These are phyloP conservation scores for Calypte anna DNA, from an alignment of 2,113 vertebrate genomes.

Conservation along the genomic window DNA sequence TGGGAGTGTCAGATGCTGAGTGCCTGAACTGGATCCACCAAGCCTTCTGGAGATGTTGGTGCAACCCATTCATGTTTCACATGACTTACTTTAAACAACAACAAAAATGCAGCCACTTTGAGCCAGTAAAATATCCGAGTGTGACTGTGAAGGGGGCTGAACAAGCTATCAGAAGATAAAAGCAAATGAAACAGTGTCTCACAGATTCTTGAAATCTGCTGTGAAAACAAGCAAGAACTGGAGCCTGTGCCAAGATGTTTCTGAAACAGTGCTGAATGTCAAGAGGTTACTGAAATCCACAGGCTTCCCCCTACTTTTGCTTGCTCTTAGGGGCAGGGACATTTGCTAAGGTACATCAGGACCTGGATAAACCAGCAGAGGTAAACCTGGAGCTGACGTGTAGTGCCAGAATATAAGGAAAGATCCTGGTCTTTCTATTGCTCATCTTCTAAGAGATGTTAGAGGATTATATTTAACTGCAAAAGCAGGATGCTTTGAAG, in stretches of 20 bases:
- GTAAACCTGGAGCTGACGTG: not conserved
- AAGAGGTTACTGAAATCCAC: not conserved
- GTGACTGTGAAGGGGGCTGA: conserved; percentile 11
- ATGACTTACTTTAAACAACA: not conserved
- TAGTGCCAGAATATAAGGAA: not conserved
- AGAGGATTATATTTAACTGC: not conserved
- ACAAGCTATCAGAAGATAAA: conserved; percentile 41
- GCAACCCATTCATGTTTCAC: not conserved
- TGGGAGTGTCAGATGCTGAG: not conserved
- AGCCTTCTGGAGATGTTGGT: not conserved
- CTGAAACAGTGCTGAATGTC: not conserved
- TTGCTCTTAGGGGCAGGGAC: not conserved
- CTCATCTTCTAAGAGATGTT: not conserved
- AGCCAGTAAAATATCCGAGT: conserved; percentile 33
- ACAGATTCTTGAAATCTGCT: conserved; percentile 12
- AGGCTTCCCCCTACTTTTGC: not conserved
- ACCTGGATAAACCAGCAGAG: not conserved
- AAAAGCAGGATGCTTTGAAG: conserved; percentile 13
- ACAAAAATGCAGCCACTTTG: not conserved
- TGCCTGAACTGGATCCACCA: not conserved
- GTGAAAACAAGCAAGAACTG: conserved; percentile 29
- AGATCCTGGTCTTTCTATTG: not conserved
- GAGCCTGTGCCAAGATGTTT: not conserved
- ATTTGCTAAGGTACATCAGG: not conserved
- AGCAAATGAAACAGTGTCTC: conserved; percentile 23